Evolutionary conservation across 2,113 vertebrate species (phyloP), one percentile per base, ranked within the genome.

Genomic region (Rafetus swinhoei): DNA sequence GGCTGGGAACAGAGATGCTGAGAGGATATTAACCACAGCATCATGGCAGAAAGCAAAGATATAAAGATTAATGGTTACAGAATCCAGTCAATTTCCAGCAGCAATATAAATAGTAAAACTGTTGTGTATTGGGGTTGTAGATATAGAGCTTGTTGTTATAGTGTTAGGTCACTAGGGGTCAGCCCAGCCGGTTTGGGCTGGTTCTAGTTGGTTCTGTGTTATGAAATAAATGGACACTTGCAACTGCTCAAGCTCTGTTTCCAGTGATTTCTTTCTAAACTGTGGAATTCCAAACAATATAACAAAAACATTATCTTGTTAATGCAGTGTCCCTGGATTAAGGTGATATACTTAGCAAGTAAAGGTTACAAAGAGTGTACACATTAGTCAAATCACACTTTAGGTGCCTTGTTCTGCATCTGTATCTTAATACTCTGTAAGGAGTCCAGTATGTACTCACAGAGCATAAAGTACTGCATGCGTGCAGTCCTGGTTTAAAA

Each of bases 51-150:
- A 79, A 87, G 83, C 25, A 90, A 95, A 92, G 91, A 59, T 50
- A 88, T 18, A 25, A 85, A 81, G 72, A 89, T 89, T 82, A 83
- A 87, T 77, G 85, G 52, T 72, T 91, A 77, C 7, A 62, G 53
- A 92, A 90, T 54, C 55, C 84, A 6, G 4, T 91, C 72, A 87
- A 89, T 95, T 92, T 91, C 81, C 65, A 84, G n/a, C 6, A 3
- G 35, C 8, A 53, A 6, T 15, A 10, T 60, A 91, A 82, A 60
- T 91, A 88, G 76, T 65, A 89, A 86, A 65, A 45, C 45, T 45
- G 45, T 45, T 45, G 45, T 45, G 45, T 45, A 45, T 45, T 45
- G 5, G 45, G 39, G 39, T 45, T 45, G 45, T 45, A 45, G 45
- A 45, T 45, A 45, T 7, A 45, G 45, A 45, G 5, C 45, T 45